Evolutionary conservation across 2,113 vertebrate genomes (phyloP), one percentile per base, ranked within the genome.

Genomic region (Epinephelus moara): DNA sequence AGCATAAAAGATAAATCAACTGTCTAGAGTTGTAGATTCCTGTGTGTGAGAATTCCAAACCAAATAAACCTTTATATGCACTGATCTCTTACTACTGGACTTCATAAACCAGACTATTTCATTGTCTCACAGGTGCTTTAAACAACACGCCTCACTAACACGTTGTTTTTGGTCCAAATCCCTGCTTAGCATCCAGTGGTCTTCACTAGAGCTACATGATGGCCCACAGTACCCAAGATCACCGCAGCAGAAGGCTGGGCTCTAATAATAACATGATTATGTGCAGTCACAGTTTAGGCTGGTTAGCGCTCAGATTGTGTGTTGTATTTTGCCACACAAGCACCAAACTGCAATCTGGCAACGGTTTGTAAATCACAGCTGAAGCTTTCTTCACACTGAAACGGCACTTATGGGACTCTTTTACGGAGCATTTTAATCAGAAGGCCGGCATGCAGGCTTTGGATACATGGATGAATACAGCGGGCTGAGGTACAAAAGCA

Each of bases 331-430:
- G 30, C 55, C 11, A 55, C 33, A 11, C 42, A 30, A 4, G 19
- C 23, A 55, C 14, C 40, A 47, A 73, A 57, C 9, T 14, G 27
- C 25, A 37, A 13, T 33, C 25, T 42, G 37, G 62, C 21, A 64
- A 59, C 50, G n/a, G 57, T 21, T 55, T 47, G 30, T 25, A 15
- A 77, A 18, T 78, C 61, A 23, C 69, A 37, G 45, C 53, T n/a
- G 37, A 77, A 13, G 64, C 33, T 50, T 78, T 53, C 21, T 5
- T 52, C 27, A 45, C 52, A 45, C 50, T 33, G 37, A 55, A 33
- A 17, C 4, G 21, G 21, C 52, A 30, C 56, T 67, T 21, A 45
- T 25, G 15, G 33, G 42, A n/a, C 37, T 57, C 47, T 56, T 11
- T 42, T 8, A 15, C 6, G 27, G 33, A 53, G 45, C n/a, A n/a